A percentile compares a stretch with the other conserved stretches of the same genome.
phyloP scores from a whole-genome alignment of 2,113 vertebrate species.

The Chlorodrepanis virens region DNA sequence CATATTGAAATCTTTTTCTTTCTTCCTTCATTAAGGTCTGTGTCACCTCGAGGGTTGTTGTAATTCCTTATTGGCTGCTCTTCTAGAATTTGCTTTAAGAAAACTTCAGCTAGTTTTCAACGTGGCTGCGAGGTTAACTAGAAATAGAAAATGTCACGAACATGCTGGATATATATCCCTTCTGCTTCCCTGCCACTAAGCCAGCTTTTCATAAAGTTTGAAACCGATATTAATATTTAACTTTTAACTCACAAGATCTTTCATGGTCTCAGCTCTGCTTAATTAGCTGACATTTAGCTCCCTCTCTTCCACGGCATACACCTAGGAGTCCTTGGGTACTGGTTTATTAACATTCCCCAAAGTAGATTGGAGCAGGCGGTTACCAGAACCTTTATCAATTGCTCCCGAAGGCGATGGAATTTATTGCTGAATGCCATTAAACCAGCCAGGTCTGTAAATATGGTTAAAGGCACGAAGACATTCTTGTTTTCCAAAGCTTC shows the following conservation, averaged over 20 bases:
- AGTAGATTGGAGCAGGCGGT: slow-evolving; percentile 43
- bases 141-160: slow-evolving; percentile 24
- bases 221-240: slow-evolving; percentile 61
- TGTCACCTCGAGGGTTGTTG: slow-evolving; percentile 27
- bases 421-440: slow-evolving; percentile 49
- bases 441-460: neutral
- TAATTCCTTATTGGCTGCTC: slow-evolving; percentile 10
- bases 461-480: slow-evolving; percentile 29
- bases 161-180: neutral
- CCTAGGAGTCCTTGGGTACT: slow-evolving; percentile 17
- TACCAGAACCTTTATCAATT: slow-evolving; percentile 41
- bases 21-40: slow-evolving; percentile 21
- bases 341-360: slow-evolving; percentile 50
- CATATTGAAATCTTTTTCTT: neutral
- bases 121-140: slow-evolving; percentile 17
- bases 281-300: slow-evolving; percentile 53
- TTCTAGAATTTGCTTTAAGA: slow-evolving; percentile 27
- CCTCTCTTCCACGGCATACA: neutral
- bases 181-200: slow-evolving; percentile 2
- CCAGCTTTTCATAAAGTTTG: slow-evolving; percentile 40
- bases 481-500: slow-evolving; percentile 28
- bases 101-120: slow-evolving; percentile 36
- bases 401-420: slow-evolving; percentile 28
- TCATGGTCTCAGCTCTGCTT: slow-evolving; percentile 43
- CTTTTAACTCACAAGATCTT: slow-evolving; percentile 46